Evolutionary conservation across 2,888 invertebrate species (phyloP), one percentile per base, ranked within the genome.

Genomic region (Isoperla grammatica): DNA sequence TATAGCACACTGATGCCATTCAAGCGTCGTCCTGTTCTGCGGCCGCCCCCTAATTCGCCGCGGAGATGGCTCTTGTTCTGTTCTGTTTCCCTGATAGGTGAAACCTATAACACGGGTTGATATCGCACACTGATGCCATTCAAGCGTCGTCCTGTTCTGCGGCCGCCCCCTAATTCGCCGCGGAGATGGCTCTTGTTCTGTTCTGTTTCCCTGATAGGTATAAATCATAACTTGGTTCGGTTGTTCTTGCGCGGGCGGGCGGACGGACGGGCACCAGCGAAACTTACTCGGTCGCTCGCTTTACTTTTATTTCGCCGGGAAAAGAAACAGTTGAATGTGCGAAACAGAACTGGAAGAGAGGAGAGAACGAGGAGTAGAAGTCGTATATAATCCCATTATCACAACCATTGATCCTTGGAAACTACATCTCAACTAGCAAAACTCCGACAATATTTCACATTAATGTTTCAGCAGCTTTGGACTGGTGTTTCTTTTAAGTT

Each of bases 401-500:
- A n/a, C 35, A 29, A 6, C 5, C 49, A 23, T 35, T 29, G 49
- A 29, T 49, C 20, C 49, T 13, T 22, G 48, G 48, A 22, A 8
- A 45, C 45, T 45, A 11, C 45, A 45, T 19, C 45, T 13, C 19
- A 19, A 45, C 45, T 45, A n/a, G 45, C 29, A n/a, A 13, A 53
- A 53, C 53, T 53, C 50, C 4, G 39, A 37, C 39, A 53, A 53
- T 49, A 49, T 29, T 29, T 49, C 49, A 23, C 23, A 49, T 29
- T 49, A 49, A 37, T 53, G 53, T 39, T 29, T 29, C 29, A 29
- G 39, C 17, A 50, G 49, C 29, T 35, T 11, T 15, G 17, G 17
- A 45, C 45, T 45, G 39, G 20, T 53, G 39, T 53, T 53, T 39
- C 53, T 53, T 53, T 17, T 15, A 15, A 37, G 20, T 53, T 53